These are phyloP conservation scores for Heterotilapia buettikoferi DNA, from an alignment of 2,113 vertebrate species.

Conservation along the genomic window DNA sequence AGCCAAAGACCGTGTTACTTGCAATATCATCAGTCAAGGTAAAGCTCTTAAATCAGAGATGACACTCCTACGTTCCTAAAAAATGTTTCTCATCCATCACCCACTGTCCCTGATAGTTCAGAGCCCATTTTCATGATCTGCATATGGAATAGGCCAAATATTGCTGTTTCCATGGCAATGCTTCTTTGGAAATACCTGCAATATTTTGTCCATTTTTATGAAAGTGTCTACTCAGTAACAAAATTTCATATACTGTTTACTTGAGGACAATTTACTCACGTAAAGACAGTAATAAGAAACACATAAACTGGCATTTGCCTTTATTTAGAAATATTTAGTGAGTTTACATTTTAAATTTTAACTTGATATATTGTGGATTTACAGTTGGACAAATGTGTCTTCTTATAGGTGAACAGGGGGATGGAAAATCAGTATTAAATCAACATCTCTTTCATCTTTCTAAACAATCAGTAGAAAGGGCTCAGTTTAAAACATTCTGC, in stretches of 20 bases:
- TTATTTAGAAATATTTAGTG: slow-evolving; percentile 5
- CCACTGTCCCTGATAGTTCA: neutral
- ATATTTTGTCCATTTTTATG: neutral
- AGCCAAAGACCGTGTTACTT: neutral
- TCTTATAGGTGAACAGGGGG: neutral
- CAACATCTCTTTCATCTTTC: neutral
- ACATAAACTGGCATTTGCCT: neutral
- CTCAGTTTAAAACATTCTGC: neutral
- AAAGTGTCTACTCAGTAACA: neutral
- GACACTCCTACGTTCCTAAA: neutral
- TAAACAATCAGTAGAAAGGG: neutral
- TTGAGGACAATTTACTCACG: neutral
- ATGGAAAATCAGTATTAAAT: neutral
- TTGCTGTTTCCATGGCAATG: slow-evolving; percentile 41
- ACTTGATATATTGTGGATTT: neutral
- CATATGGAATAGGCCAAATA: neutral
- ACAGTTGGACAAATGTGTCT: neutral
- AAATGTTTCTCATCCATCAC: slow-evolving; percentile 25
- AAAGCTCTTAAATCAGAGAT: slow-evolving; percentile 1
- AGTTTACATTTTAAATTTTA: neutral
- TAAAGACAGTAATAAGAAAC: neutral
- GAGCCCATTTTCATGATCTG: neutral
- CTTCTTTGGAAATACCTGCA: neutral
- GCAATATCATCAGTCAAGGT: neutral
- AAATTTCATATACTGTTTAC: neutral